phyloP scores from a whole-genome alignment of 2,113 vertebrate species.

The Heteronetta atricapilla region DNA sequence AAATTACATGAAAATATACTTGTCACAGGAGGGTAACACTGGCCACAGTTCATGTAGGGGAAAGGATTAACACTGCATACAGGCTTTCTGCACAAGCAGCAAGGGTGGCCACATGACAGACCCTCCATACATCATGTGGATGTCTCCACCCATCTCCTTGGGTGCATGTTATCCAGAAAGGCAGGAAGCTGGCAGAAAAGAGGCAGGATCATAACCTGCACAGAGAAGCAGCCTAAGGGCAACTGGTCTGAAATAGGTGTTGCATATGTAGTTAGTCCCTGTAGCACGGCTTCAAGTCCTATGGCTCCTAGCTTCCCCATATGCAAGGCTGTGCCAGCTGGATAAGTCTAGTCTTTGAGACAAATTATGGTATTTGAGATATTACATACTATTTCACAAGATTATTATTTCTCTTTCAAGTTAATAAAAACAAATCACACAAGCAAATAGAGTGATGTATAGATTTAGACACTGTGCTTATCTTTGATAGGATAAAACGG shows the following conservation, averaged over 20 bases:
- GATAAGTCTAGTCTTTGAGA: background rate
- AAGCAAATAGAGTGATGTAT: background rate
- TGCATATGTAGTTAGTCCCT: background rate
- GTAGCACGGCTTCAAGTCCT: background rate
- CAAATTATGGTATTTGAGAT: background rate
- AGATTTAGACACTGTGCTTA: background rate
- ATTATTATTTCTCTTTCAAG: background rate
- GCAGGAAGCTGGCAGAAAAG: background rate
- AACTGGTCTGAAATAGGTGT: background rate
- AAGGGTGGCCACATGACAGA: background rate
- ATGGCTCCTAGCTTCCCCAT: background rate
- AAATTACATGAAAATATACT: background rate
- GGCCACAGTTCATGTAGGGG: background rate
- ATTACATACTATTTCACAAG: background rate
- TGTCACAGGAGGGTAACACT: background rate
- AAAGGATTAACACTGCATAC: background rate
- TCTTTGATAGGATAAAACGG: background rate
- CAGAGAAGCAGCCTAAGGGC: background rate
- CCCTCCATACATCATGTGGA: fast-evolving
- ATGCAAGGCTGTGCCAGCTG: background rate
- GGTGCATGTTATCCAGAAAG: fast-evolving
- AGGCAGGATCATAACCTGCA: background rate
- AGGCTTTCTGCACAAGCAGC: background rate
- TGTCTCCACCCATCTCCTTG: background rate
- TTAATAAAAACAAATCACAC: background rate